Conservation (phyloP, 35 echinoderm and acorn worm genomes). For the Ophioderma brevispina region DNA sequence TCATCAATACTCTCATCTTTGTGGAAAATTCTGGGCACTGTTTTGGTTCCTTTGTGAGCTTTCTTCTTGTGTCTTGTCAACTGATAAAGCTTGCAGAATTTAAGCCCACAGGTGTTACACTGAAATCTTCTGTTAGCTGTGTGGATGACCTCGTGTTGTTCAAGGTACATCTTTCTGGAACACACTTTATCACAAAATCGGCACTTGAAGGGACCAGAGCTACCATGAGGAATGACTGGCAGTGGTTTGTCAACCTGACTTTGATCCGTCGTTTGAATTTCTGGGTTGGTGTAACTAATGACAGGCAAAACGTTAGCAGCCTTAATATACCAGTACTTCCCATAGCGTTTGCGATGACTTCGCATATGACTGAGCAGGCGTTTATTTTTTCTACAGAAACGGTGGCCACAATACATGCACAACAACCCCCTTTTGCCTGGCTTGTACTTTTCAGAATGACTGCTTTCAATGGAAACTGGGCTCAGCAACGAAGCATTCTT, state of each 20-base stretch:
- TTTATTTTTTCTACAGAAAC: neutral
- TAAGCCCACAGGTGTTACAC: neutral
- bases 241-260: no score
- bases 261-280: no score
- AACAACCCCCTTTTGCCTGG: neutral
- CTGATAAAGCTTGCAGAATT: neutral
- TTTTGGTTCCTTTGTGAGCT: neutral
- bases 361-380: neutral
- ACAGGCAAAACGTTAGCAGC: neutral
- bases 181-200: neutral
- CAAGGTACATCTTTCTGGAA: neutral
- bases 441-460: neutral
- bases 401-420: neutral
- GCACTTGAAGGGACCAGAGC: neutral
- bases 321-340: neutral
- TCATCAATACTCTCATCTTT: neutral
- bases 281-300: neutral
- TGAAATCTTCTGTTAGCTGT: neutral
- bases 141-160: slow-evolving; percentile 1
- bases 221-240: no score
- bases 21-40: neutral
- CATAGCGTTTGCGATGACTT: neutral
- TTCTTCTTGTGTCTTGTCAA: neutral
- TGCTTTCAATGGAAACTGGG: neutral
- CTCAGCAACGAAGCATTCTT: neutral